Evolutionary conservation across 2,113 vertebrate genomes (phyloP), one percentile per base, ranked within the genome.

Genomic region (Myxocyprinus asiaticus): DNA sequence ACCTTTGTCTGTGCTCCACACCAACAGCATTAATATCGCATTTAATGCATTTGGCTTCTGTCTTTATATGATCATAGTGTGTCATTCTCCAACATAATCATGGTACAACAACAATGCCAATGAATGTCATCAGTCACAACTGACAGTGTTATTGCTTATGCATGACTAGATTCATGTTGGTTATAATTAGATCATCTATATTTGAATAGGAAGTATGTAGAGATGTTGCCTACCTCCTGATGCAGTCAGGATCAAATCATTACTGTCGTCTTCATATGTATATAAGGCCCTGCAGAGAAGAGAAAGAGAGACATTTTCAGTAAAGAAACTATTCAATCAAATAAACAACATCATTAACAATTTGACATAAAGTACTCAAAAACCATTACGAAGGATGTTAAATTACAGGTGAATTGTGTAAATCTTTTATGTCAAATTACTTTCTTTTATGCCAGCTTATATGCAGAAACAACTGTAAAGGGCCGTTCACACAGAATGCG

Each of bases 251-350:
- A 90, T 95, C 92, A 98, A 90, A 88, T 96, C 94, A 83, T 99
- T 94, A 0, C 92, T 95, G 74, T 95, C 94, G 68, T 96, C 96
- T 86, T 99, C 97, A 0, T 99, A 99, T 0, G 95, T 95, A 91
- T 97, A 99, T 87, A 99, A 92, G 73, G 97, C 97, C 97, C 97
- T 99, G 92, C 6, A 78, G 4, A 79, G 43, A 53, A 82, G 44
- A 82, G 44, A 82, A 11, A 82, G 22, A 33, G 45, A 80, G 14
- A 42, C 44, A 50, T 5, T 12, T 67, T 79, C 3, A 56, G 12
- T 51, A 71, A 69, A 64, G 7, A 14, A 10, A n/a, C 33, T 15
- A 9, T 70, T 43, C 42, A 42, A 4, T 50, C 59, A 64, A 44
- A 63, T 1, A 10, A 45, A 45, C 22, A 33, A 33, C 22, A 33